These are phyloP conservation scores for Planococcus citri DNA, from an alignment of 1,140 invertebrate genomes.

Conservation along the genomic window DNA sequence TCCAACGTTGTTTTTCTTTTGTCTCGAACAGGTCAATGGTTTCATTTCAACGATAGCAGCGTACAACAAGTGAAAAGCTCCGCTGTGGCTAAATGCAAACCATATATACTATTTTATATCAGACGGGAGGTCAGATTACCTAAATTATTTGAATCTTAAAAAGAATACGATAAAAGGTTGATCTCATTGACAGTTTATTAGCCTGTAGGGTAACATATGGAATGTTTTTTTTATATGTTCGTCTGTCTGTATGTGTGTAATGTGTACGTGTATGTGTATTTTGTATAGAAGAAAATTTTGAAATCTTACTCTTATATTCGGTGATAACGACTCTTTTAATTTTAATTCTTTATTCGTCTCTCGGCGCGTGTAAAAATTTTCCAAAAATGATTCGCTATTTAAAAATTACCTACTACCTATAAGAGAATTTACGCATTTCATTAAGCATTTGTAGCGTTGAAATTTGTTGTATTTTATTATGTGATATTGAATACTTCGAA, in stretches of 20 bases:
- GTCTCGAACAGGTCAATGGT: slow-evolving; percentile 51
- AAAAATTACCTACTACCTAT: neutral
- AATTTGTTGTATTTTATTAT: neutral
- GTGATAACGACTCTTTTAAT: neutral
- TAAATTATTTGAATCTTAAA: slow-evolving; percentile 11
- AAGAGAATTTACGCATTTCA: neutral
- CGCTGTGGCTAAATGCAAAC: slow-evolving; percentile 64
- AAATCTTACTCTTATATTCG: neutral
- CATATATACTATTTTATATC: slow-evolving; percentile 77
- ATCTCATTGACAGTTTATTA: slow-evolving; percentile 11
- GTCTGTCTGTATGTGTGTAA: too few relatives aligned
- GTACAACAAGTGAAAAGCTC: slow-evolving; percentile 55
- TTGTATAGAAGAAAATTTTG: neutral
- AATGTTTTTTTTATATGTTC: too few relatives aligned
- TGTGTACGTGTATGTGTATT: neutral
- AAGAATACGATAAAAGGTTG: neutral
- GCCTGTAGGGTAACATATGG: too few relatives aligned
- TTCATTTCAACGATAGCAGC: slow-evolving; percentile 79
- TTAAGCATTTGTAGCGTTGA: neutral
- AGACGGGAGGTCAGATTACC: slow-evolving; percentile 41
- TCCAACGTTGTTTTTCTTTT: slow-evolving; percentile 17
- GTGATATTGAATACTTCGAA: neutral
- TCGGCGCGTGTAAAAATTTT: neutral
- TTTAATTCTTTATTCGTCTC: neutral
- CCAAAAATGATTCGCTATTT: neutral